These are phyloP conservation scores for Dryas iulia DNA, from an alignment of 1,140 invertebrate species.

Conservation along the genomic window DNA sequence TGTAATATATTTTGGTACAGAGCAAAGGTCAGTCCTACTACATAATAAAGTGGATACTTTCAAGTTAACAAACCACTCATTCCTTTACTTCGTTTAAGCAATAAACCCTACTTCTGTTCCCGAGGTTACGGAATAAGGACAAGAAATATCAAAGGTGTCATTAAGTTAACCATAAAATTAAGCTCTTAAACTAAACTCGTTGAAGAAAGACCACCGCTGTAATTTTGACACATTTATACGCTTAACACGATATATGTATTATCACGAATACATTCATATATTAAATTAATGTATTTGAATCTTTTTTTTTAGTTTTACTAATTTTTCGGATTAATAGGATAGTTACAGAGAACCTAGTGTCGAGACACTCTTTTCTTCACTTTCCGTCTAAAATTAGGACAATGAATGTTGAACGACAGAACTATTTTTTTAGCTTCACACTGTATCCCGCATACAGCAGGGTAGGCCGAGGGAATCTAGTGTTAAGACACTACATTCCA, in stretches of 20 bases:
- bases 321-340: no score
- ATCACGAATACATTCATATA: background rate
- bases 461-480: no score
- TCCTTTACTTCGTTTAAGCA: background rate
- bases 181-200: background rate
- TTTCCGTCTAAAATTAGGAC: no score
- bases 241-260: background rate
- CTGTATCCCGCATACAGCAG: no score
- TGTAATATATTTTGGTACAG: no score
- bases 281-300: background rate
- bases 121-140: background rate
- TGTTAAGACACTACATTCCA: no score
- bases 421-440: no score
- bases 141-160: slow-evolving; percentile 8
- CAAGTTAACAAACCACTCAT: background rate
- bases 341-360: no score
- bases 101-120: background rate
- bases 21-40: background rate
- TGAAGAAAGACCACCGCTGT: background rate
- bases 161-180: slow-evolving; percentile 1
- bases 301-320: no score
- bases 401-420: no score
- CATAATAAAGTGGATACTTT: background rate
- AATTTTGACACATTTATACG: background rate
- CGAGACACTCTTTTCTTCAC: no score